Conservation (phyloP, 2,113 vertebrate species). For the Gulo gulo region DNA sequence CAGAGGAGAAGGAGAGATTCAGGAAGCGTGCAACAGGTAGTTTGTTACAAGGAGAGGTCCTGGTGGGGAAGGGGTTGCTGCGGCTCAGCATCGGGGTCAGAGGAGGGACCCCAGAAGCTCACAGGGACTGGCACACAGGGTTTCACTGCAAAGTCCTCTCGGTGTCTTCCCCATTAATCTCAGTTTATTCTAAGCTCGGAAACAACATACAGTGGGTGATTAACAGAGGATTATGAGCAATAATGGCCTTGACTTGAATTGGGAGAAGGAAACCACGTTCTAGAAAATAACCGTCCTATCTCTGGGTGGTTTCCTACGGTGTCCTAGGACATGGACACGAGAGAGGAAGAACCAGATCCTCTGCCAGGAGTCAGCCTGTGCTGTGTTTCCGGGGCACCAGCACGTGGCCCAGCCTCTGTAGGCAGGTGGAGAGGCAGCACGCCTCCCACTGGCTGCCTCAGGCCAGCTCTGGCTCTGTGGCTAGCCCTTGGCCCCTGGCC, state of each 20-base stretch:
- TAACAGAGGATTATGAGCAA: neutral
- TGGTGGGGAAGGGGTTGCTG: neutral
- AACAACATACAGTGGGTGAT: neutral
- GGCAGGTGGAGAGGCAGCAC: neutral
- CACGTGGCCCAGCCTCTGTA: neutral
- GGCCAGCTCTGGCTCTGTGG: neutral
- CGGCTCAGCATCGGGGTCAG: neutral
- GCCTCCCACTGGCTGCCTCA: neutral
- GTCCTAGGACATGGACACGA: rapidly evolving
- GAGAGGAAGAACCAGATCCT: neutral
- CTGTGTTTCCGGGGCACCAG: rapidly evolving
- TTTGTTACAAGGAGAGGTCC: no score
- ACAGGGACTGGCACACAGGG: no score
- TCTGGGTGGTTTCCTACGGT: neutral
- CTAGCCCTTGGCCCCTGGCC: neutral
- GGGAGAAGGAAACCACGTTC: neutral
- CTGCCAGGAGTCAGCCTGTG: neutral
- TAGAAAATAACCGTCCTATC: neutral
- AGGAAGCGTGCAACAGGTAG: rapidly evolving
- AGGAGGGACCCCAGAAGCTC: neutral
- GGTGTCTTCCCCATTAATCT: neutral
- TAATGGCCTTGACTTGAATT: neutral
- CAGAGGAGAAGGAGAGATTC: neutral
- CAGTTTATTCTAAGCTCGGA: neutral
- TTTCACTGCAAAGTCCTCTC: neutral